A percentile compares a stretch with the other conserved stretches of the same genome.
These are phyloP conservation scores for Calvadosia cruxmelitensis DNA, from an alignment of 30 jellyfish, hydroid and myxozoan genomes.

Conservation along the genomic window DNA sequence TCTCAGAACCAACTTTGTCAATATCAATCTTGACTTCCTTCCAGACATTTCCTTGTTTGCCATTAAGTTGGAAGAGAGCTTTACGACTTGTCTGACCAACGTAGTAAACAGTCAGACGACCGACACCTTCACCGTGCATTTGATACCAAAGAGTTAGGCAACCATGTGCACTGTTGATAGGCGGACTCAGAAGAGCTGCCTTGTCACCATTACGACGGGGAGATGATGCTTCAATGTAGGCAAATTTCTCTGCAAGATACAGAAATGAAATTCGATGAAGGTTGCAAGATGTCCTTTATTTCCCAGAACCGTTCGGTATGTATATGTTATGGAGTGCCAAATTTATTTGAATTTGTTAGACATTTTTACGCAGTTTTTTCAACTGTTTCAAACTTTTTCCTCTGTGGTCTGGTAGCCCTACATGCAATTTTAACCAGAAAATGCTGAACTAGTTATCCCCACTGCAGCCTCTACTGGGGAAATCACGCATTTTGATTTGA, in stretches of 20 bases:
- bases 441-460: too few species aligned
- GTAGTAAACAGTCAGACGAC: slow-evolving; percentile 27
- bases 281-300: too few species aligned
- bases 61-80: slow-evolving; percentile 20
- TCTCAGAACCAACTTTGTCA: not conserved
- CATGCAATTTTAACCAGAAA: too few species aligned
- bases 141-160: slow-evolving; percentile 78
- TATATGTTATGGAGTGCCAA: too few species aligned
- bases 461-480: too few species aligned
- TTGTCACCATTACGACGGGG: slow-evolving; percentile 52
- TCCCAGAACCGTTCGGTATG: too few species aligned
- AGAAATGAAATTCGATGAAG: too few species aligned
- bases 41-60: slow-evolving; percentile 70
- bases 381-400: too few species aligned
- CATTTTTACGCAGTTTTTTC: too few species aligned
- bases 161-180: slow-evolving; percentile 28
- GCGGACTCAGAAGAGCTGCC: slow-evolving; percentile 45
- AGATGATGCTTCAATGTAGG: slow-evolving; percentile 74
- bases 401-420: too few species aligned
- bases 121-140: slow-evolving; percentile 70
- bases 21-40: slow-evolving; percentile 21
- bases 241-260: slow-evolving; percentile 31
- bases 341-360: too few species aligned
- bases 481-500: too few species aligned
- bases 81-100: slow-evolving; percentile 12